Conservation (phyloP, 2,113 vertebrate genomes). For the Balaeniceps rex region DNA sequence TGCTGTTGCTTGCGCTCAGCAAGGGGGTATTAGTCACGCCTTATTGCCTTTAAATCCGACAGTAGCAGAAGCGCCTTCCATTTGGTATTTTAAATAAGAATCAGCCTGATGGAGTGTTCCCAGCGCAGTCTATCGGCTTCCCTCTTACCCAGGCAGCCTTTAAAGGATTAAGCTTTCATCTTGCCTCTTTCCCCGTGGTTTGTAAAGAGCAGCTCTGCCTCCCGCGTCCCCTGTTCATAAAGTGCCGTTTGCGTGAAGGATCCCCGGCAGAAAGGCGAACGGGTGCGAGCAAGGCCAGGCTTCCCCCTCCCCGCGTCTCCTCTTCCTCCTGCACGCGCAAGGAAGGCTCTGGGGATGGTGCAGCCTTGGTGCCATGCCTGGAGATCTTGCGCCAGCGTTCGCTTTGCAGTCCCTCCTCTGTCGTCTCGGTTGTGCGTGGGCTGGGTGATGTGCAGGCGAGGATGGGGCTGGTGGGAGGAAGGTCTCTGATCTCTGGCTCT, state of each 20-base stretch:
- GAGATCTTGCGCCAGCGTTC: background rate
- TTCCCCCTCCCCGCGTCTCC: background rate
- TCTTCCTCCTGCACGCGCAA: rapidly evolving
- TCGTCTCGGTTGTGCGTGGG: background rate
- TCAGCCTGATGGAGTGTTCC: background rate
- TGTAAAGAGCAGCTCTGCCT: background rate
- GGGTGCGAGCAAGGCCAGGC: background rate
- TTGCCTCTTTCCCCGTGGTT: background rate
- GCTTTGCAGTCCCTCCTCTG: background rate
- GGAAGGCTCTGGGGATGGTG: background rate
- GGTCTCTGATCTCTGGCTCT: background rate
- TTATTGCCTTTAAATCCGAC: conserved; percentile 6
- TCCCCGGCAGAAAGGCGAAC: background rate
- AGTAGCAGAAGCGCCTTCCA: background rate
- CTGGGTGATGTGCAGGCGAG: background rate
- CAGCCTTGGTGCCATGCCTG: background rate
- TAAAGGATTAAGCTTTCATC: background rate
- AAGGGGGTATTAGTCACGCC: background rate
- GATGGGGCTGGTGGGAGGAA: background rate
- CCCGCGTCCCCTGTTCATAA: background rate
- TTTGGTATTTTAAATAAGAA: conserved; percentile 16
- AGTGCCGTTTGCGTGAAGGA: background rate
- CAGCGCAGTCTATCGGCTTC: background rate
- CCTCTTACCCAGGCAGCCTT: background rate
- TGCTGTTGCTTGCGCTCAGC: background rate